Evolutionary conservation across 2,888 invertebrate genomes (phyloP).

Genomic region (Trichogramma evanescens): DNA sequence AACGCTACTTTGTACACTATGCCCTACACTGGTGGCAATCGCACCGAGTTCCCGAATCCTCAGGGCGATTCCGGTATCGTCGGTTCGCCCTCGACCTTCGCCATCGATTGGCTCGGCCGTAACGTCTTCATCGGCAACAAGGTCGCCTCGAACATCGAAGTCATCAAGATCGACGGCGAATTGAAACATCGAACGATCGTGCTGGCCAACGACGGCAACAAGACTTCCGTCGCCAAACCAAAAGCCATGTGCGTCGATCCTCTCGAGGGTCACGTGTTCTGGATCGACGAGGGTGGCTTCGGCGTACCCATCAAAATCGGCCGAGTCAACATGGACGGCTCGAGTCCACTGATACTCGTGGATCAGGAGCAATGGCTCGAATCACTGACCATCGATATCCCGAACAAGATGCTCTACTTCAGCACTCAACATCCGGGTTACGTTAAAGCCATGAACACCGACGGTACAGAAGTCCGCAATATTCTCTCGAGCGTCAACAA

Average conservation of each 20-base stretch:
- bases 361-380: conserved; percentile 69
- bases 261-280: conserved; percentile 81
- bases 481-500: conserved; percentile 64
- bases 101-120: conserved; percentile 94
- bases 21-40: conserved; percentile 78
- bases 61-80: conserved; percentile 69
- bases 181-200: conserved; percentile 77
- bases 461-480: conserved; percentile 63
- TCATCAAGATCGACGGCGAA: conserved; percentile 79
- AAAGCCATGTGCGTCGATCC: conserved; percentile 85
- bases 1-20: conserved; percentile 80
- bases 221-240: conserved; percentile 79
- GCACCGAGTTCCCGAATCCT: conserved; percentile 69
- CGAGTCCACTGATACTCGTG: conserved; percentile 65
- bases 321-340: conserved; percentile 90
- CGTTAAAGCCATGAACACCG: conserved; percentile 64
- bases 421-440: conserved; percentile 70
- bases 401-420: conserved; percentile 79
- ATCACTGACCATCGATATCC: conserved; percentile 77
- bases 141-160: conserved; percentile 83
- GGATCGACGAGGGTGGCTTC: conserved; percentile 91
- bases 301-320: conserved; percentile 85
- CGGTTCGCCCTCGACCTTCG: conserved; percentile 83
- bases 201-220: conserved; percentile 81
- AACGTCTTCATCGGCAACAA: conserved; percentile 91